Percentiles rank a stretch among this genome's conserved stretches.
Evolutionary conservation across 1,140 invertebrate genomes (phyloP).

Genomic region (Lamellibrachia luymesi): DNA sequence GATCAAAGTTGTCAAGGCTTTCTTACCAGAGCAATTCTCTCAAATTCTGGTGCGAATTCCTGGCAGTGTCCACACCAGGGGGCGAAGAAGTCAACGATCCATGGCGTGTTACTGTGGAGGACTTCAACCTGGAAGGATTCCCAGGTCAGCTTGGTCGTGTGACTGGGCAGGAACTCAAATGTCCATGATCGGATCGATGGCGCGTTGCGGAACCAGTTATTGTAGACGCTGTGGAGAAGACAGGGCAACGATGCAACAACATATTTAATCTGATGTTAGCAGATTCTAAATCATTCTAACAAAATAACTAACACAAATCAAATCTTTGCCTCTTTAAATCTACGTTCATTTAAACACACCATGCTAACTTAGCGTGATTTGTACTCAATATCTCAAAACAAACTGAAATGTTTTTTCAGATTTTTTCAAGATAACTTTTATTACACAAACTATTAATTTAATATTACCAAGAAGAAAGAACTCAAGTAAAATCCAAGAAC

Average conservation of each 20-base stretch:
- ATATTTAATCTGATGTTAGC: not conserved
- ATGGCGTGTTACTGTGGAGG: conserved; percentile 57
- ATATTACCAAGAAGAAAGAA: not conserved
- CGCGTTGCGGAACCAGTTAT: conserved; percentile 64
- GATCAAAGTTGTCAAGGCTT: not conserved
- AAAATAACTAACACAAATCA: not conserved
- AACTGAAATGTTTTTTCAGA: not conserved
- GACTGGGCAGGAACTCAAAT: conserved; percentile 63
- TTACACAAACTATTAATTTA: no score
- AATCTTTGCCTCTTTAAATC: not conserved
- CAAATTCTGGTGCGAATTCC: conserved; percentile 70
- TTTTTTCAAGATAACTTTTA: not conserved
- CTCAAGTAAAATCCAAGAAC: not conserved
- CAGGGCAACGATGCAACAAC: conserved; percentile 9
- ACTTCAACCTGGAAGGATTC: conserved; percentile 53
- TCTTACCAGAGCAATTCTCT: conserved; percentile 66
- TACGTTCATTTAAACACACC: not conserved
- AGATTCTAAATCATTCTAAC: not conserved
- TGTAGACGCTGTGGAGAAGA: conserved; percentile 62
- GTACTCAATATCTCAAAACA: not conserved
- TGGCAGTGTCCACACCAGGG: conserved; percentile 76
- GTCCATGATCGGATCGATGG: conserved; percentile 65
- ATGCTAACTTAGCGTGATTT: not conserved
- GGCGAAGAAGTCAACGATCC: conserved; percentile 74
- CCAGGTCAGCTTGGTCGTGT: conserved; percentile 19